phyloP scores from a whole-genome alignment of 2,888 invertebrate species.

The Iphiclides podalirius region DNA sequence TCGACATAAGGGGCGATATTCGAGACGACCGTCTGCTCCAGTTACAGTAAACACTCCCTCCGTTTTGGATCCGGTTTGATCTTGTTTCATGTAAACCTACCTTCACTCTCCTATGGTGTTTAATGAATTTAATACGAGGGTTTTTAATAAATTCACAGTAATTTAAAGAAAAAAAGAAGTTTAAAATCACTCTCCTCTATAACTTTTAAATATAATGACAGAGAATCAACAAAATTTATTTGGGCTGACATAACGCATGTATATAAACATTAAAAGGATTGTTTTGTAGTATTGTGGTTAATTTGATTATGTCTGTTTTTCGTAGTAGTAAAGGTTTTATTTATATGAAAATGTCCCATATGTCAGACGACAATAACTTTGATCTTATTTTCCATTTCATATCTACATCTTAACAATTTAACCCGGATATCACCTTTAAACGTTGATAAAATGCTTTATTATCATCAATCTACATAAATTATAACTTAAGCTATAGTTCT shows the following conservation, averaged over 20 bases:
- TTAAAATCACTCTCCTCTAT: too few relatives aligned
- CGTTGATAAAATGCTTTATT: slow-evolving; percentile 14
- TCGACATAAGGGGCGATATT: slow-evolving; percentile 75
- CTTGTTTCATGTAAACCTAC: slow-evolving; percentile 62
- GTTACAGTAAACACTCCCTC: slow-evolving; percentile 73
- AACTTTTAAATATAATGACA: too few relatives aligned
- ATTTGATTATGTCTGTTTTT: too few relatives aligned
- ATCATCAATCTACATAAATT: slow-evolving; percentile 2
- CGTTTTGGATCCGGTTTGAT: slow-evolving; percentile 72
- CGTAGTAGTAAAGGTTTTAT: too few relatives aligned
- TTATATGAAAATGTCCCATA: background rate
- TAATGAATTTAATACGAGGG: slow-evolving; percentile 60
- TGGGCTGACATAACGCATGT: too few relatives aligned
- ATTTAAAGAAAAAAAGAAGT: too few relatives aligned
- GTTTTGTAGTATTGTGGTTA: too few relatives aligned
- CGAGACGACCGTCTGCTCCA: slow-evolving; percentile 74
- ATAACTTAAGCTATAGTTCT: background rate
- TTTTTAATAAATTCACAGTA: too few relatives aligned
- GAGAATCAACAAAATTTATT: too few relatives aligned
- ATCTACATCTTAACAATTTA: too few relatives aligned
- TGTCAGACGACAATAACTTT: background rate
- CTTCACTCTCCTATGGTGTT: slow-evolving; percentile 68
- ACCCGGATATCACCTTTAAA: slow-evolving; percentile 8
- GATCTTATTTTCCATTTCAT: too few relatives aligned
- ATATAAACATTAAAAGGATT: too few relatives aligned